Evolutionary conservation across 2,888 invertebrate genomes (phyloP), one percentile per base, ranked within the genome.

Genomic region (Dryomyza anilis): DNA sequence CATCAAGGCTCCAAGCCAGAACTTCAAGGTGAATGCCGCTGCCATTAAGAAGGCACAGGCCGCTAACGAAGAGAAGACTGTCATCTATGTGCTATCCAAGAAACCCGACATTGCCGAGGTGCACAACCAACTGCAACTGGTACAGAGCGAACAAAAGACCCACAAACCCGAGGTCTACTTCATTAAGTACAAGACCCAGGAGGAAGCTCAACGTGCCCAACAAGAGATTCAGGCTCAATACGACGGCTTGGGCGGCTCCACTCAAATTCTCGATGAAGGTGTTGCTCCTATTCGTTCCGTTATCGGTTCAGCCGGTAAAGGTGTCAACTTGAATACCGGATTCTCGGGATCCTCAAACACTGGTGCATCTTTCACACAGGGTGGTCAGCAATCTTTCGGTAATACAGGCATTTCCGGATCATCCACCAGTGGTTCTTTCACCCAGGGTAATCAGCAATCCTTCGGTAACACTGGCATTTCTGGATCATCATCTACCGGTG

Each of bases 51-150:
- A 74, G 1, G 74, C 77, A 55, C 78, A 80, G 67, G 71, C 78
- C 33, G 69, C 74, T 52, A 80, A 78, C 36, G 83, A 83, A 73
- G 83, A 83, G 65, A 83, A 82, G 72, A 83, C 83, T 16, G 77
- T 83, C 61, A 83, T 83, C 65, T 83, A 83, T 67, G 83, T 83
- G 29, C 74, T 82, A 57, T 76, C 79, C 48, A 83, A 83, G 74
- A 82, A 82, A 69, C 75, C 80, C 52, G 82, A 83, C 25, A 66
- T 77, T 12, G 63, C 72, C 29, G 80, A 78, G 21, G 73, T 82
- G 57, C 80, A 81, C 59, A 89, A 92, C 69, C 93, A 93, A 5
- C 89, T 92, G 39, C 88, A 89, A 63, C 90, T 73, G 21, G 73
- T 66, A 8, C 78, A 77, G 67, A 69, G 66, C 60, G 77, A 76